Evolutionary conservation across 2,797 vertebrate genomes (phyloP).

Genomic region (Enteromius argenteus): DNA sequence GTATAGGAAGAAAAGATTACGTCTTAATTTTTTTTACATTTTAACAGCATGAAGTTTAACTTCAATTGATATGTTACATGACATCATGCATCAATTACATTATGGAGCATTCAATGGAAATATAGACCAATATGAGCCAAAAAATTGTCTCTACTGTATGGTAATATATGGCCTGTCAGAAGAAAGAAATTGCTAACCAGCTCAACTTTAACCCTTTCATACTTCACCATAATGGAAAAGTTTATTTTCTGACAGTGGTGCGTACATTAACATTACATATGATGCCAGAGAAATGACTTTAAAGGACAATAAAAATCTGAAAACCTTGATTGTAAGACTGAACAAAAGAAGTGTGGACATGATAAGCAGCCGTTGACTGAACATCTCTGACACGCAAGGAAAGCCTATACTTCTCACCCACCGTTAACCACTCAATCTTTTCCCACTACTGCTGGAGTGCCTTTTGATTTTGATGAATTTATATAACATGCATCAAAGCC

Average conservation of each 20-base stretch:
- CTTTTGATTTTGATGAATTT: conserved; percentile 51
- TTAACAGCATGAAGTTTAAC: too few relatives aligned
- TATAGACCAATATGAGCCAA: neutral
- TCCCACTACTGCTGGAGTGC: conserved; percentile 28
- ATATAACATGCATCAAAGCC: conserved; percentile 48
- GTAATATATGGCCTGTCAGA: neutral
- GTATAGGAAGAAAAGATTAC: too few relatives aligned
- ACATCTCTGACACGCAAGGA: conserved; percentile 21
- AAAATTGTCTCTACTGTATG: neutral
- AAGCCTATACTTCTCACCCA: conserved; percentile 27
- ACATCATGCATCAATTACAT: neutral
- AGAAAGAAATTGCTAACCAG: neutral
- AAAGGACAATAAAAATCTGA: conserved; percentile 8
- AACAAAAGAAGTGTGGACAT: conserved; percentile 34
- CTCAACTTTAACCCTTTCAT: neutral
- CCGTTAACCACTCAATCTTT: conserved; percentile 41
- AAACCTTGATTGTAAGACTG: conserved; percentile 6
- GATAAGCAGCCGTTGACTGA: conserved; percentile 32
- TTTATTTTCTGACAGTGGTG: neutral
- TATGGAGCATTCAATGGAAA: neutral
- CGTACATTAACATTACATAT: neutral
- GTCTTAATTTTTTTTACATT: too few relatives aligned
- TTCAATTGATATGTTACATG: neutral
- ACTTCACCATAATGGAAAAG: neutral
- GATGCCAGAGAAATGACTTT: conserved; percentile 18